Evolutionary conservation across 1,140 invertebrate species (phyloP), one percentile per base, ranked within the genome.

Genomic region (Zaprionus kolodkinae): DNA sequence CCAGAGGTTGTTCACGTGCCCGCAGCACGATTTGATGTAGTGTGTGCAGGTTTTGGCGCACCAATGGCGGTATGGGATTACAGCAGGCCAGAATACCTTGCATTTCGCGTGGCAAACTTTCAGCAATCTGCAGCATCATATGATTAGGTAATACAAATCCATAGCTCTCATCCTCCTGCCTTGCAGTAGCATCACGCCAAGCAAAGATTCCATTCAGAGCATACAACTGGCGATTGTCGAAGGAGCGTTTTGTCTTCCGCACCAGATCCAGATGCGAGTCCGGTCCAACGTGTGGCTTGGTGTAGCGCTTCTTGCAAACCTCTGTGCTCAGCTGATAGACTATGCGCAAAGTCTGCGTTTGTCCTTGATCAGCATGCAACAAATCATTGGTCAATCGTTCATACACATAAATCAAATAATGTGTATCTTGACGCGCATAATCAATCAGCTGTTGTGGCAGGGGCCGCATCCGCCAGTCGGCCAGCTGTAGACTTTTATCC

Each of bases 381-480:
- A 99, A 93, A 63, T 97, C 96, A 77, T 96, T 96, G 67, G 94
- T 95, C 92, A 99, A 93, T 9, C 94, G 92, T 61, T 98, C 96
- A 93, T 98, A 99, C 70, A 99, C 96, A 90, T 98, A 98, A 0
- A 99, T 94, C 60, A 99, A 93, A 93, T 98, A 99, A 93, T 99
- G 98, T 0, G 99, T 99, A 92, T 99, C 99, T 88, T 96, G 95
- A 33, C 98, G 94, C 0, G 99, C 99, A 93, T 99, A 99, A 64
- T 95, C 94, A 2, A 97, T 93, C 79, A 99, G 94, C 81, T 97
- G 96, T 30, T 95, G 94, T 0, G 97, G 96, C 36, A 99, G 93
- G 0, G 99, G 99, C 56, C 98, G 94, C 25, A 99, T 97, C 71
- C 99, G 95, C 99, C 99, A 99, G 93, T 99, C 99, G 3, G 98